Conservation (phyloP, 2,797 vertebrate genomes). For the Pangasius macronema region DNA sequence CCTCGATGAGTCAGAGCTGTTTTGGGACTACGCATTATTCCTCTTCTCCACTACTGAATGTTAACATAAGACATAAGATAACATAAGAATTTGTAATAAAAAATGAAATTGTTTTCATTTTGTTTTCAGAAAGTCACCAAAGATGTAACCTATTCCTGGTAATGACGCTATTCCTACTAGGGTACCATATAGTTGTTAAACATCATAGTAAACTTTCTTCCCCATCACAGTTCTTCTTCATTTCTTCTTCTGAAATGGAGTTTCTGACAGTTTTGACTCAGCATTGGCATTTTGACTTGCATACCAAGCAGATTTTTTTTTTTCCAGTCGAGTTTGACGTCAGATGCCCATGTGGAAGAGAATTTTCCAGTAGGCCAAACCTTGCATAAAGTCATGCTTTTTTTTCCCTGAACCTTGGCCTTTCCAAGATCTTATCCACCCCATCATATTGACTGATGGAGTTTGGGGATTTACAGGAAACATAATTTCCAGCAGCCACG, state of each 20-base stretch:
- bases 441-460: background rate
- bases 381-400: background rate
- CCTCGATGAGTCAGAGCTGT: too few relatives aligned
- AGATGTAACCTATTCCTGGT: background rate
- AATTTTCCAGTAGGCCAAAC: background rate
- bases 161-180: background rate
- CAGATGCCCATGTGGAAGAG: background rate
- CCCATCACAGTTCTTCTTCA: background rate
- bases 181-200: background rate
- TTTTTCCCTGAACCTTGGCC: background rate
- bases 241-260: background rate
- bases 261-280: slow-evolving; percentile 14
- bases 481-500: background rate
- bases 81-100: background rate
- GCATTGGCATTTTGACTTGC: slow-evolving; percentile 1
- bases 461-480: background rate
- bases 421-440: background rate
- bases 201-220: background rate
- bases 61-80: background rate
- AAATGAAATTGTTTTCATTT: background rate
- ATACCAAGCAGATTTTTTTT: background rate
- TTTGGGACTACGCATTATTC: background rate
- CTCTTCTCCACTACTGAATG: background rate
- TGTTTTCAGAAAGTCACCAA: background rate
- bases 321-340: background rate